Base-by-base conservation (phyloP, 2,113 vertebrate genomes). In the Uropsilus gracilis region DNA sequence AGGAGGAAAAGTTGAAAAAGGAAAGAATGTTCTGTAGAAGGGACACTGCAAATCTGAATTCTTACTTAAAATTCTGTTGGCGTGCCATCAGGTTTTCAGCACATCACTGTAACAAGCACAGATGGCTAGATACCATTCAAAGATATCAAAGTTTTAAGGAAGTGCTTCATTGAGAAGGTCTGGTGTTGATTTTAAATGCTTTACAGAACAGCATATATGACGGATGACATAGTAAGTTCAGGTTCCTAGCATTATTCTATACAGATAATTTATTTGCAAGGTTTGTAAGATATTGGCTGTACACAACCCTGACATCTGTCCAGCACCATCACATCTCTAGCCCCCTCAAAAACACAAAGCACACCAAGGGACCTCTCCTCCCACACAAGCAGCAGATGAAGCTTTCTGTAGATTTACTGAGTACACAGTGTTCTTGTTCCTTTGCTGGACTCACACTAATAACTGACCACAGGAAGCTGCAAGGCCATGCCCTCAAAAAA, bases 211-310 rank as follows among this genome's bases (percentile, higher is more conserved):
- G 24, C 48, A 75, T 34, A 63, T 69, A 17, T 0, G 8, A 77
- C 42, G 30, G 13, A 53, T 8, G 13, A 44, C 61, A 80, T 10
- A 14, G 6, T 6, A 92, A 6, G 39, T 55, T 77, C n/a, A 55
- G 37, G 32, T 16, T 89, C 34, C 34, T 59, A 44, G 72, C 68
- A 24, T 88, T 44, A 55, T 57, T 94, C 73, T 48, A 26, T 34
- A 68, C 57, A 61, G 53, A 90, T 94, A n/a, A 94, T 90, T 95
- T 97, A 95, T 92, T 89, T 85, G 95, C 57, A 89, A 93, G 14
- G 69, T 82, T 84, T 95, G 69, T 68, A 73, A 24, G 93, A 82
- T 66, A 30, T 75, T 95, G 95, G 44, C 86, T 86, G 57, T 18
- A 53, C 53, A 3, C 39, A 73, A 93, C 84, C 85, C 32, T 61